Evolutionary conservation across 1,140 invertebrate genomes (phyloP), one percentile per base, ranked within the genome.

Genomic region (Frieseomelitta varia): DNA sequence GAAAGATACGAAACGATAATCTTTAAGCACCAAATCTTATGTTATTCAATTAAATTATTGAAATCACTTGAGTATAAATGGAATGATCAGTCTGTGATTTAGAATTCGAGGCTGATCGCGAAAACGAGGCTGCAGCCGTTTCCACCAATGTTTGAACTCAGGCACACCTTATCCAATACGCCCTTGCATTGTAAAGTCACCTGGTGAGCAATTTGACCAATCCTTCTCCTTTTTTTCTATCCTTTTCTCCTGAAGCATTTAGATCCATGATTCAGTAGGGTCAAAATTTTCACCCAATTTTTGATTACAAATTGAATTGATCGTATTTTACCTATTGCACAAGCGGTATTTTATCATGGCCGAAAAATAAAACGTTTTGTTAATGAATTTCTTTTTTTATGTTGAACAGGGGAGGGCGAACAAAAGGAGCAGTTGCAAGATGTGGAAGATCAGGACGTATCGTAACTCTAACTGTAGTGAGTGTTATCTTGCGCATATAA

Each of bases 371-470:
- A 75, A 69, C 12, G 56, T 47, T 51, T 69, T 21, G 34, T 53
- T 81, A 81, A 56, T 12, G 12, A 73, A 75, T 67, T 53, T 87
- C 84, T n/a, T 14, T 89, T 88, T 47, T 88, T 84, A 10, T 89
- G 84, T 65, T 47, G 85, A 95, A 69, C 95, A 98, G 97, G 97
- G 94, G 97, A 98, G 94, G 96, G 96, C 85, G 98, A 98, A 96
- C 97, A 97, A 88, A 98, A 98, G 95, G 97, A 98, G 94, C 96
- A 97, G 94, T 96, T 98, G 92, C 98, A 98, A 95, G 98, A 99
- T 95, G 97, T 97, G 92, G 98, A 99, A 95, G 98, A 98, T 95
- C 98, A 98, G 95, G 97, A 98, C 95, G 97, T 98, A 95, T 98
- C 97, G 97, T 98, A 98, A 98, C 94, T 95, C 91, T 94, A 94